Conservation (phyloP, 2,888 invertebrate species). For the Perdita meconis region DNA sequence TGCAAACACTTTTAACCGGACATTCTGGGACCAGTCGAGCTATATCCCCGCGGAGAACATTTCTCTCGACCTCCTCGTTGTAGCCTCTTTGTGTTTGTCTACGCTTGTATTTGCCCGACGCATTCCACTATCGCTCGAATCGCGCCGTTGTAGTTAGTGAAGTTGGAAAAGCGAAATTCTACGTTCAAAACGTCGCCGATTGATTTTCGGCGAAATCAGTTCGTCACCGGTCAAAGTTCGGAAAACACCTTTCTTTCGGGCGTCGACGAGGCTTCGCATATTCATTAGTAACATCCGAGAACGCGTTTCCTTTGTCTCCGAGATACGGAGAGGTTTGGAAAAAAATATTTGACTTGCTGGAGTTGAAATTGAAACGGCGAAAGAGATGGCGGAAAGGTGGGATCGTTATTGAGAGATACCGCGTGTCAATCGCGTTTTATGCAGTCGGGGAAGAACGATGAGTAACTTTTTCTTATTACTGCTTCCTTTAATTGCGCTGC, state of each 20-base stretch:
- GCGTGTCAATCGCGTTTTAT: slow-evolving; percentile 5
- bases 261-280: neutral
- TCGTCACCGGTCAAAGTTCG: neutral
- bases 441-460: slow-evolving; percentile 17
- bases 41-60: slow-evolving; percentile 68
- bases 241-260: neutral
- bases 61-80: slow-evolving; percentile 67
- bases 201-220: neutral
- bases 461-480: slow-evolving; percentile 21
- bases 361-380: neutral
- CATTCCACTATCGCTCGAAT: slow-evolving; percentile 75
- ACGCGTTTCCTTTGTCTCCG: neutral
- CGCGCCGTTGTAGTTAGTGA: slow-evolving; percentile 46
- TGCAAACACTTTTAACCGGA: slow-evolving; percentile 78
- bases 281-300: neutral
- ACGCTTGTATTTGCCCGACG: slow-evolving; percentile 78
- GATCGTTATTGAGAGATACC: neutral
- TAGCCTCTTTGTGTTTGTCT: slow-evolving; percentile 76
- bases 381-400: slow-evolving; percentile 1
- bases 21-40: slow-evolving; percentile 67
- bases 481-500: neutral
- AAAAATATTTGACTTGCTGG: neutral
- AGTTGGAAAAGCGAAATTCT: slow-evolving; percentile 39
- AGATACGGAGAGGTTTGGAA: neutral
- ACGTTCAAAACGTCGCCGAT: neutral